phyloP scores from a whole-genome alignment of 2,797 vertebrate genomes.

The Orestias chungarensis region DNA sequence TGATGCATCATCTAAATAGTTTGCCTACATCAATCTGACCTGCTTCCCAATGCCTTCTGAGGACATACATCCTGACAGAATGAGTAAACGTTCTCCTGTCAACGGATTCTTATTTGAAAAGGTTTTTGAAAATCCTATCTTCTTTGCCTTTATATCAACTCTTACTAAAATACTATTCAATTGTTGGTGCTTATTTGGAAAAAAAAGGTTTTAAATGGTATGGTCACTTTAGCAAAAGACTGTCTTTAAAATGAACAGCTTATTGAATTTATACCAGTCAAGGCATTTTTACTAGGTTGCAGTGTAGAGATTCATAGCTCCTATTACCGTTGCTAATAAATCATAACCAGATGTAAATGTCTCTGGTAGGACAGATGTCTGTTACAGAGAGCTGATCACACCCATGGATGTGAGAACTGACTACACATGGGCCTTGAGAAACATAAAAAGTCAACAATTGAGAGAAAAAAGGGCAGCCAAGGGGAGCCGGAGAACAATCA shows the following conservation, averaged over 20 bases:
- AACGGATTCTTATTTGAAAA: neutral
- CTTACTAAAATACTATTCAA: neutral
- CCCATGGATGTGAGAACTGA: slow-evolving; percentile 62
- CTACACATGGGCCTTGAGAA: slow-evolving; percentile 68
- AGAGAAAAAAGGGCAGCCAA: slow-evolving; percentile 26
- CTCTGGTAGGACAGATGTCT: slow-evolving; percentile 66
- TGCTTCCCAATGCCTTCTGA: neutral
- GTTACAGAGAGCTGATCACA: slow-evolving; percentile 67
- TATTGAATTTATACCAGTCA: slow-evolving; percentile 50
- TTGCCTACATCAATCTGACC: neutral
- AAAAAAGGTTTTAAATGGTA: neutral
- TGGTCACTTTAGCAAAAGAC: neutral
- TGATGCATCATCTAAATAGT: neutral
- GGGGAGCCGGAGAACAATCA: slow-evolving; percentile 41
- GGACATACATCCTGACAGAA: neutral
- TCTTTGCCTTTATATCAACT: neutral
- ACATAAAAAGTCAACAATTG: slow-evolving; percentile 6
- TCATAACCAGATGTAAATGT: slow-evolving; percentile 67
- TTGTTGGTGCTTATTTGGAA: neutral
- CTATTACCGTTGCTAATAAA: slow-evolving; percentile 64
- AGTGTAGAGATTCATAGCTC: slow-evolving; percentile 52
- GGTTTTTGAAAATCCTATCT: neutral
- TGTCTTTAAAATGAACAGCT: slow-evolving; percentile 5
- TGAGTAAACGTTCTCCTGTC: neutral
- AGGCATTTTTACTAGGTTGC: slow-evolving; percentile 39